Evolutionary conservation across 1,140 invertebrate species (phyloP), one percentile per base, ranked within the genome.

Genomic region (Bombus confusus): DNA sequence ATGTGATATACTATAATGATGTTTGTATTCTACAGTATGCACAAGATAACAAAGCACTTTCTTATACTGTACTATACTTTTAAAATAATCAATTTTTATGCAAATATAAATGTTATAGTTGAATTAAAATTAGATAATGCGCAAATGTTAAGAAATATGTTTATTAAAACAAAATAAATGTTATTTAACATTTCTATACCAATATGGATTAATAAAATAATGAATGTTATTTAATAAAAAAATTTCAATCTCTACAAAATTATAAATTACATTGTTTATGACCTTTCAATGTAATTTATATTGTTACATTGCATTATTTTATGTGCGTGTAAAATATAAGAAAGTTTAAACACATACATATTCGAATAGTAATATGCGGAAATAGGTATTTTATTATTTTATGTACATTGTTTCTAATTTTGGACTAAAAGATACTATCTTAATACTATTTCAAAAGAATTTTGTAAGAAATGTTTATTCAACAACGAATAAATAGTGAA

Each of bases 401-500:
- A 59, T 75, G 18, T 39, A 34, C 31, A 82, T 22, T 47, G 15
- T 64, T 76, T 31, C 2, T 37, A 10, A 76, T 8, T 5, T 68
- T 52, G 28, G 3, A 68, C 9, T n/a, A 31, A 41, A 76, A 10
- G 39, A 31, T 76, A 39, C 3, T 39, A 15, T 47, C 1, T 43
- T 34, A n/a, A 9, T 66, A 13, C 15, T 66, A 75, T 15, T 15
- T 82, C 12, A 62, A 62, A 47, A 52, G 75, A 52, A 18, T 74
- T 73, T 31, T 34, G 41, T 76, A 22, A 76, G 8, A 75, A 31
- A 39, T 5, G 31, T 74, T 66, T 78, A 43, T 69, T 57, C 28
- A 68, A 76, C 64, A 77, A 83, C 43, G 34, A 83, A 81, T 28
- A 43, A 78, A 41, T 37, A 28, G 1, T 52, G 12, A 43, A 69